Percentiles rank a stretch among this genome's conserved stretches.
Conservation (phyloP, 2,797 vertebrate genomes). For the Sparidentex hasta region DNA sequence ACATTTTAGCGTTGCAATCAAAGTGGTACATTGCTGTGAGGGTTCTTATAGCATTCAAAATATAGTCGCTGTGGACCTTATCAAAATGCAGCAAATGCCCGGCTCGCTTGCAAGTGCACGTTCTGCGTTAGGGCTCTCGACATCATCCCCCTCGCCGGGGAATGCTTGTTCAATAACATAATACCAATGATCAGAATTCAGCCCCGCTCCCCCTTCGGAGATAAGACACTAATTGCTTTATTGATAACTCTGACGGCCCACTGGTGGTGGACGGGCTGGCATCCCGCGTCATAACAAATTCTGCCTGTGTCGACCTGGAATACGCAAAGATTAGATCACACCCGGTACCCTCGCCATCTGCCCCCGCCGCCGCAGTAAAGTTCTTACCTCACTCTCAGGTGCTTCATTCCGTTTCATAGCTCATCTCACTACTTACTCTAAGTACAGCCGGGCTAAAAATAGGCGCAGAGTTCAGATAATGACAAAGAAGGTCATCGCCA, state of each 20-base stretch:
- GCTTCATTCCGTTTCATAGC: conserved; percentile 26
- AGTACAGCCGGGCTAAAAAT: conserved; percentile 59
- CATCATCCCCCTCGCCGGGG: conserved; percentile 37
- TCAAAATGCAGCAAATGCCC: conserved; percentile 63
- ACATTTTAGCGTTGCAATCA: conserved; percentile 42
- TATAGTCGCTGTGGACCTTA: conserved; percentile 39
- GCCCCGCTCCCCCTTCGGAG: conserved; percentile 42
- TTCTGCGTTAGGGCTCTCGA: conserved; percentile 43
- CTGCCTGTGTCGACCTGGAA: conserved; percentile 27
- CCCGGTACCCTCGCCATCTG: conserved; percentile 11
- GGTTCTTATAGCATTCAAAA: conserved; percentile 40
- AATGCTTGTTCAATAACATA: conserved; percentile 68
- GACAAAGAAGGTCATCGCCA: conserved; percentile 67
- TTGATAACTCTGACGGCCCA: conserved; percentile 66
- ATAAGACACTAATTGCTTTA: conserved; percentile 73
- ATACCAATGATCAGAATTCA: conserved; percentile 65
- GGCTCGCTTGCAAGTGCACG: conserved; percentile 46
- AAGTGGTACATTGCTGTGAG: conserved; percentile 24
- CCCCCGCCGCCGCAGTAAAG: neutral
- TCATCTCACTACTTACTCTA: conserved; percentile 30
- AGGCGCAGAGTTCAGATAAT: conserved; percentile 60
- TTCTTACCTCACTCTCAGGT: conserved; percentile 24
- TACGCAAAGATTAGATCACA: conserved; percentile 40
- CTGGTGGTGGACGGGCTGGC: conserved; percentile 49
- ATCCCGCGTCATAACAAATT: conserved; percentile 50